These are phyloP conservation scores for Drosophila obscura DNA, from an alignment of 1,140 invertebrate genomes.

Conservation along the genomic window DNA sequence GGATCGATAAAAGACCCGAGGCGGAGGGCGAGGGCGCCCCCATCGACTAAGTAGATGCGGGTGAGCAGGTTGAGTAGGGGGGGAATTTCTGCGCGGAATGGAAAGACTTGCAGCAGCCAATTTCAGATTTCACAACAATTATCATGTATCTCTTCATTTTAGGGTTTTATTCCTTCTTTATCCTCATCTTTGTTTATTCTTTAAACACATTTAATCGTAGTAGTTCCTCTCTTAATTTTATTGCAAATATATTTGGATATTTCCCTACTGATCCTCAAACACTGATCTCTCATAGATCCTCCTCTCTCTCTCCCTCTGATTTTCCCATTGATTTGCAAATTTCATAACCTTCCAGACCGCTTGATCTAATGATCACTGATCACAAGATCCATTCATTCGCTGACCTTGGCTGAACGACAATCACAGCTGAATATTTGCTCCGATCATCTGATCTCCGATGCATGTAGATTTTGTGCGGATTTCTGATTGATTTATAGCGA, in stretches of 20 bases:
- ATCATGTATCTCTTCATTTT: too few relatives aligned
- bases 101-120: constrained; percentile 41
- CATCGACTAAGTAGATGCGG: too few relatives aligned
- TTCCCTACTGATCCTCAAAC: too few relatives aligned
- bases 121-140: background rate
- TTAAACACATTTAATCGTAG: too few relatives aligned
- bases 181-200: too few relatives aligned
- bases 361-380: too few relatives aligned
- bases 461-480: constrained; percentile 21
- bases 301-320: too few relatives aligned
- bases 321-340: background rate
- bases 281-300: too few relatives aligned
- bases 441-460: background rate
- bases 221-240: too few relatives aligned
- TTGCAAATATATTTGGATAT: too few relatives aligned
- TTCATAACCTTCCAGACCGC: background rate
- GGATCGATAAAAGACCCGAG: background rate
- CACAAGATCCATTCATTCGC: background rate
- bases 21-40: too few relatives aligned
- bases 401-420: constrained; percentile 8
- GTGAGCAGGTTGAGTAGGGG: too few relatives aligned
- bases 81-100: constrained; percentile 3
- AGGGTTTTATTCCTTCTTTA: background rate
- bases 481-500: constrained; percentile 31
- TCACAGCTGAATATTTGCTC: background rate